phyloP scores from a whole-genome alignment of 2,797 vertebrate species.

The Bradypodion ventrale region DNA sequence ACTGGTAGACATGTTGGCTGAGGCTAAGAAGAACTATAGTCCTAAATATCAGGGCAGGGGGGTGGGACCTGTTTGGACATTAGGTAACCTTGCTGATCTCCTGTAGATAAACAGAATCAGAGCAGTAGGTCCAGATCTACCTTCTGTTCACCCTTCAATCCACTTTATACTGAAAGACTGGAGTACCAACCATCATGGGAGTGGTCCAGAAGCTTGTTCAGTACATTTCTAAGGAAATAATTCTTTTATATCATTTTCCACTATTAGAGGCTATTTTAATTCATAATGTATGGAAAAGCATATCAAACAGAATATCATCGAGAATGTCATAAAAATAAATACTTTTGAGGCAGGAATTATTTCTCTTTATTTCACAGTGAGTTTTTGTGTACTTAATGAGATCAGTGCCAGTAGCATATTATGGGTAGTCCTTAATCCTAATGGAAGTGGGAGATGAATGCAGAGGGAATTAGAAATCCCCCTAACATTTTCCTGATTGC shows the following conservation, averaged over 20 bases:
- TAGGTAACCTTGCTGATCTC: neutral
- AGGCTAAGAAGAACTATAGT: neutral
- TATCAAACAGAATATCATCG: neutral
- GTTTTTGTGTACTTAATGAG: conserved; percentile 63
- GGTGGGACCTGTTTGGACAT: neutral
- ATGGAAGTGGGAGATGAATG: conserved; percentile 59
- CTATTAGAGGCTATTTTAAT: conserved; percentile 37
- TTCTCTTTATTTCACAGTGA: conserved; percentile 47
- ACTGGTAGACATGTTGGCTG: neutral
- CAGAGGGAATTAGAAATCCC: conserved; percentile 62
- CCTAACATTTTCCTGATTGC: conserved; percentile 47
- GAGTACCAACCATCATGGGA: neutral
- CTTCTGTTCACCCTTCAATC: neutral
- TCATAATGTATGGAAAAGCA: neutral
- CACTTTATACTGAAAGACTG: neutral
- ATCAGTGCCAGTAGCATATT: conserved; percentile 66
- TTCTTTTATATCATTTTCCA: neutral
- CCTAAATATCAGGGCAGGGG: neutral
- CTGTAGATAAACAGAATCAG: neutral
- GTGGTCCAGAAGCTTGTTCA: conserved; percentile 45
- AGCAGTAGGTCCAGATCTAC: neutral
- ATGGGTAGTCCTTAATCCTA: conserved; percentile 60
- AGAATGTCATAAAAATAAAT: accelerated
- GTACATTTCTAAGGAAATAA: conserved; percentile 43
- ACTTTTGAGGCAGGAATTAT: conserved; percentile 42